Evolutionary conservation across 2,113 vertebrate species (phyloP).

Genomic region (Saccopteryx bilineata): DNA sequence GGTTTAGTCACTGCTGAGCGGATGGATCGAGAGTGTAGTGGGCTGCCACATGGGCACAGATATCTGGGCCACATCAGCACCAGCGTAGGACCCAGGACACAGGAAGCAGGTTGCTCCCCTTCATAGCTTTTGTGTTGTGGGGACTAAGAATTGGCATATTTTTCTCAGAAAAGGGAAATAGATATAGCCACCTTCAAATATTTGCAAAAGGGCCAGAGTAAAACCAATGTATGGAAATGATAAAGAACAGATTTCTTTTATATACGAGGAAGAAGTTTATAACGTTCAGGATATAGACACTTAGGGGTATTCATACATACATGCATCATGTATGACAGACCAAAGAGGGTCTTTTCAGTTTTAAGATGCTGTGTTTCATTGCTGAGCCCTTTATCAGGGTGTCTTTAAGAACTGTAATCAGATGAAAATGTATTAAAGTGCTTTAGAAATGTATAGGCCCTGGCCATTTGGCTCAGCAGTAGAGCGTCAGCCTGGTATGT

Average conservation of each 20-base stretch:
- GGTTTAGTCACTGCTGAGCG: background rate
- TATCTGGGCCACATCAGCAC: background rate
- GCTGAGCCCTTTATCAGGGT: background rate
- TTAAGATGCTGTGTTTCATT: background rate
- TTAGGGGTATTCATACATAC: background rate
- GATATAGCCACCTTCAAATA: background rate
- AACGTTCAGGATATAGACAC: background rate
- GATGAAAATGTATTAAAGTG: background rate
- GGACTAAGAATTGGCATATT: background rate
- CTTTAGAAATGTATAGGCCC: background rate
- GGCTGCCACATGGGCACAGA: background rate
- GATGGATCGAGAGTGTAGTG: fast-evolving
- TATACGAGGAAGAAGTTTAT: background rate
- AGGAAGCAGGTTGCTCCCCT: background rate
- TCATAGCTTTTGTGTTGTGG: background rate
- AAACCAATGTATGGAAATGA: background rate
- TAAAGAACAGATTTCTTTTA: background rate
- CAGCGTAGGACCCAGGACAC: background rate
- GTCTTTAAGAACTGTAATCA: background rate
- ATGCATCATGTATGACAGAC: background rate
- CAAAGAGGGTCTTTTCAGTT: background rate
- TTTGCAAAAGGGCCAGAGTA: background rate
- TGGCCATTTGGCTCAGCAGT: too few relatives aligned
- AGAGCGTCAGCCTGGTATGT: too few relatives aligned
- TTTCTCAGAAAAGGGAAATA: background rate